Evolutionary conservation across 2,888 invertebrate species (phyloP), one percentile per base, ranked within the genome.

Genomic region (Eupithecia subfuscata): DNA sequence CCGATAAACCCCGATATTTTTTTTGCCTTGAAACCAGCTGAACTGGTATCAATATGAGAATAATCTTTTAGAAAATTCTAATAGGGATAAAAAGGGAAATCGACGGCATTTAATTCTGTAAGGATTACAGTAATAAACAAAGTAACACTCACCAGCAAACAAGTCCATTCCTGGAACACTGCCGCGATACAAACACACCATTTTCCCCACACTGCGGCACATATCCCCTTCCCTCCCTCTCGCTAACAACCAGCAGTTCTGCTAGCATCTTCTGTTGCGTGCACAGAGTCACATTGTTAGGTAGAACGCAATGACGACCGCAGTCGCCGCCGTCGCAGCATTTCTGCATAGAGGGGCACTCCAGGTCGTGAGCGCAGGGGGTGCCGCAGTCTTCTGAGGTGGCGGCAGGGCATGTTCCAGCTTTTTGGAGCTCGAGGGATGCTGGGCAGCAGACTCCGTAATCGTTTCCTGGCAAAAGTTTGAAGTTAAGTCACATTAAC

Each of bases 401-500:
- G 40, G 92, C 90, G 0, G 91, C 91, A 0, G 98, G 98, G 86
- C 98, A 98, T 3, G 96, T 95, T 1, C 98, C 98, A 0, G 97
- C 96, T 87, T 98, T 97, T 84, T 97, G 96, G 71, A 97, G 96
- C 84, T 96, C 96, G 76, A 97, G 86, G 0, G 97, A 97, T 7
- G 97, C 97, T 68, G 98, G 97, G 85, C 98, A 98, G 87, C 98
- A 98, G 18, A 98, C 98, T 0, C 98, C 98, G 85, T 98, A 98
- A 86, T 98, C 98, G 85, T 97, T 97, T 80, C 97, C 97, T 95
- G 89, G 34, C 22, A 64, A 34, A 34, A 34, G 63, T 63, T 30
- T 63, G 2, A 22, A 22, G n/a, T 14, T 43, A 14, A 45, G 45
- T 0, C 6, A 45, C 3, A 7, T 45, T 45, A 48, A 48, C 18